Conservation (phyloP, 2,113 vertebrate species). For the Corydoras maculifer region DNA sequence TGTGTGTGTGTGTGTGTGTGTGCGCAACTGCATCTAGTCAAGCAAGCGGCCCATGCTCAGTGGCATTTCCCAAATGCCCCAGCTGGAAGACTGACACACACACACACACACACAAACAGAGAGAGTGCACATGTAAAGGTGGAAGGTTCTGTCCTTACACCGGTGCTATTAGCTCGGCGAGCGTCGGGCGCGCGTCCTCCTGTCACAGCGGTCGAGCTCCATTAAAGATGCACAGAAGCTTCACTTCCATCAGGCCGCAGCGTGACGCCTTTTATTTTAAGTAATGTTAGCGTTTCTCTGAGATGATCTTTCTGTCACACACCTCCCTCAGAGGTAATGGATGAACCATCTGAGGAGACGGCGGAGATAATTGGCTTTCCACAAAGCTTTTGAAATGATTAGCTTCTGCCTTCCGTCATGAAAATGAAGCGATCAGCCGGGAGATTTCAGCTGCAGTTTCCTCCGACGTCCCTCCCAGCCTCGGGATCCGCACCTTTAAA, state of each 20-base stretch:
- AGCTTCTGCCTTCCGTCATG: slow-evolving; percentile 48
- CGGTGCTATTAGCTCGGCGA: not conserved
- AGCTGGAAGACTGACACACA: slow-evolving; percentile 81
- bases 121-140: slow-evolving; percentile 4
- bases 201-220: slow-evolving; percentile 70
- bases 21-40: slow-evolving; percentile 69
- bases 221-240: slow-evolving; percentile 80
- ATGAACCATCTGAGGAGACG: slow-evolving; percentile 80
- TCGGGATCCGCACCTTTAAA: too few relatives aligned
- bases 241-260: slow-evolving; percentile 86
- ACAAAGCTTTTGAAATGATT: slow-evolving; percentile 79
- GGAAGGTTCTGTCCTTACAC: not conserved
- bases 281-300: slow-evolving; percentile 73
- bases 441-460: too few relatives aligned
- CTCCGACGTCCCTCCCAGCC: too few relatives aligned
- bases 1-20: slow-evolving; percentile 46
- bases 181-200: slow-evolving; percentile 69
- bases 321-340: slow-evolving; percentile 77
- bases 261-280: slow-evolving; percentile 82
- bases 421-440: slow-evolving; percentile 11
- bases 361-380: slow-evolving; percentile 81
- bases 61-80: slow-evolving; percentile 88
- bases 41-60: slow-evolving; percentile 80
- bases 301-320: slow-evolving; percentile 87
- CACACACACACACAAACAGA: slow-evolving; percentile 41